phyloP scores from a whole-genome alignment of 2,888 invertebrate species.

The Notodonta ziczac region DNA sequence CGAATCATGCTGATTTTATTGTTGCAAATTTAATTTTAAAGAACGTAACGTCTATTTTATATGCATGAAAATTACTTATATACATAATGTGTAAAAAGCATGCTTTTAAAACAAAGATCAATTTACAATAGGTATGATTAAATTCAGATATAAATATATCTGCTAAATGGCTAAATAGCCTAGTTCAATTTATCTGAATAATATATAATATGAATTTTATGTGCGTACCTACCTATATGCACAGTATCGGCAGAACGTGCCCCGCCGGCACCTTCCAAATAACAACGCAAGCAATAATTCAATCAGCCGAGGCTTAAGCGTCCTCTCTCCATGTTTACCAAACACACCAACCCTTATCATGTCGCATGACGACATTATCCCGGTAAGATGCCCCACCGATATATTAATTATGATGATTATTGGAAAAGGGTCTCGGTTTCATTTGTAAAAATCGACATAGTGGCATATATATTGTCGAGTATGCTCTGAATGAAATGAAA shows the following conservation, averaged over 20 bases:
- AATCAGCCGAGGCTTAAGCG: conserved; percentile 77
- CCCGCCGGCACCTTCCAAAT: conserved; percentile 59
- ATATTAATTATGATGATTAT: conserved; percentile 17
- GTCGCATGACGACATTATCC: conserved; percentile 53
- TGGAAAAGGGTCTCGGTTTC: background rate
- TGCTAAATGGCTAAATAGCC: background rate
- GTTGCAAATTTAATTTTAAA: no score
- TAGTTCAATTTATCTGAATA: background rate
- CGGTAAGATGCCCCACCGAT: conserved; percentile 34
- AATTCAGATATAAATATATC: no score
- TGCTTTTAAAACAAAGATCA: no score
- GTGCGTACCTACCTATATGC: conserved; percentile 17
- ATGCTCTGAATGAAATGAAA: background rate
- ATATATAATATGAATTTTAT: background rate
- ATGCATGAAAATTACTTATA: no score
- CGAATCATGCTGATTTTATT: no score
- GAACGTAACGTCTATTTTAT: no score
- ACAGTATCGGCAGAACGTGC: conserved; percentile 66
- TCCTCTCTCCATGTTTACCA: conserved; percentile 72
- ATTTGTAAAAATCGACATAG: background rate
- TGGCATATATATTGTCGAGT: background rate
- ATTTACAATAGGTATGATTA: no score
- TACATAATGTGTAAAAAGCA: no score
- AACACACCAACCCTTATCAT: conserved; percentile 62
- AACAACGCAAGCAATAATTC: conserved; percentile 76